A percentile compares a stretch with the other conserved stretches of the same genome.
These are phyloP conservation scores for Pollenia amentaria DNA, from an alignment of 2,888 invertebrate genomes.

Conservation along the genomic window DNA sequence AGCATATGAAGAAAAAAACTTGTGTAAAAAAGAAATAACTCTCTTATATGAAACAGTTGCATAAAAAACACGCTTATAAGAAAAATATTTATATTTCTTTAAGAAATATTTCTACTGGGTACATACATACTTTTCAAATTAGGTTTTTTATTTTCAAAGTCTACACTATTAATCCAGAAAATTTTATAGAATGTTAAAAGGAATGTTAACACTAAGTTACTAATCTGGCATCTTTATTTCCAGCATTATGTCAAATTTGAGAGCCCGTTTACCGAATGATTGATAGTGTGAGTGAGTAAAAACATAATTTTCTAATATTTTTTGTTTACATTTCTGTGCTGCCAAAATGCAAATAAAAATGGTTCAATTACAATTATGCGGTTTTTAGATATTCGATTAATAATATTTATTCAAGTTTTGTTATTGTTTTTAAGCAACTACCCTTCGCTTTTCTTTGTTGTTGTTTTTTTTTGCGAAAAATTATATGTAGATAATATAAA, in stretches of 20 bases:
- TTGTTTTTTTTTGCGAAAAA: not conserved
- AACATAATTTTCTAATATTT: not conserved
- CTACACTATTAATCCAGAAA: not conserved
- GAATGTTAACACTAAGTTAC: too few species aligned
- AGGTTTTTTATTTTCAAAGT: too few species aligned
- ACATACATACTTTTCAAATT: too few species aligned
- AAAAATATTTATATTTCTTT: too few species aligned
- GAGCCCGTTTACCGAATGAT: not conserved
- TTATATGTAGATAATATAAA: not conserved
- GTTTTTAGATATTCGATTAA: constrained; percentile 56
- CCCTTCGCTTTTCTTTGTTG: not conserved
- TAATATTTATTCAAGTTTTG: constrained; percentile 7
- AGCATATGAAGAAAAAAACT: too few species aligned
- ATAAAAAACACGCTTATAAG: too few species aligned
- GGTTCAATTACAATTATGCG: constrained; percentile 52
- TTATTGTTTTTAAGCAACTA: not conserved
- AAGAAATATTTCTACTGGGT: too few species aligned
- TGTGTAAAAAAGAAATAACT: too few species aligned
- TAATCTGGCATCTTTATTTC: constrained; percentile 13
- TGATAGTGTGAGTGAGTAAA: not conserved
- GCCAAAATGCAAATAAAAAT: constrained; percentile 19
- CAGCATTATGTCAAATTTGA: not conserved
- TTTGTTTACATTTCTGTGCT: constrained; percentile 4
- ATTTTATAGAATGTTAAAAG: not conserved
- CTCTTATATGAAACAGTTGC: too few species aligned